These are phyloP conservation scores for Thalassoma bifasciatum DNA, from an alignment of 2,113 vertebrate genomes.

Conservation along the genomic window DNA sequence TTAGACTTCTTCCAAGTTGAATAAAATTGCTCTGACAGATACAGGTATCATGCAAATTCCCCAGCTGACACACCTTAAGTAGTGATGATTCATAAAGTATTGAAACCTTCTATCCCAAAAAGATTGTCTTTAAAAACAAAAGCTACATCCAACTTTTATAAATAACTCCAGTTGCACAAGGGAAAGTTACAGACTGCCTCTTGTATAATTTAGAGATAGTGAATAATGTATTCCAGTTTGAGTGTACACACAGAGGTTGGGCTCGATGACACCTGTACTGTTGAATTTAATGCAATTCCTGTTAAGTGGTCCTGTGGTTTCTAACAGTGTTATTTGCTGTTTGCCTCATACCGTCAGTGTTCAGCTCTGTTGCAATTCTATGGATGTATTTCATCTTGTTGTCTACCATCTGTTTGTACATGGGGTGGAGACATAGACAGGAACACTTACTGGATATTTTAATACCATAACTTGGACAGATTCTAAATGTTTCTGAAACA, in stretches of 20 bases:
- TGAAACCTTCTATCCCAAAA: background rate
- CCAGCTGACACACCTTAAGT: background rate
- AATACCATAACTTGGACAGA: background rate
- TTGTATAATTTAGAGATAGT: constrained; percentile 2
- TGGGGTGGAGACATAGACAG: background rate
- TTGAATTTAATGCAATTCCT: background rate
- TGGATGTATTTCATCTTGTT: background rate
- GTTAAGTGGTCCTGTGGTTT: background rate
- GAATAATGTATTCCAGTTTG: background rate
- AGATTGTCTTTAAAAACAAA: background rate
- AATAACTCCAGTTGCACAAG: background rate
- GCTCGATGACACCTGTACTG: background rate
- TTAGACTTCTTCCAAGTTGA: constrained; percentile 2
- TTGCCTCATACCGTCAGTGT: background rate
- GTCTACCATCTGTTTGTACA: background rate
- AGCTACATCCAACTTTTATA: background rate
- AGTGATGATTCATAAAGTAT: constrained; percentile 4
- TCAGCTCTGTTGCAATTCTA: background rate
- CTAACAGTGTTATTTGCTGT: background rate
- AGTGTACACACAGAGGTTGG: background rate
- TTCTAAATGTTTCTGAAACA: background rate
- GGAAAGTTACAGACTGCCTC: constrained; percentile 4
- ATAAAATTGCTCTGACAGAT: background rate
- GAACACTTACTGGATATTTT: background rate
- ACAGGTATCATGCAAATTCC: background rate